These are phyloP conservation scores for Neogale vison DNA, from an alignment of 2,113 vertebrate species.

Conservation along the genomic window DNA sequence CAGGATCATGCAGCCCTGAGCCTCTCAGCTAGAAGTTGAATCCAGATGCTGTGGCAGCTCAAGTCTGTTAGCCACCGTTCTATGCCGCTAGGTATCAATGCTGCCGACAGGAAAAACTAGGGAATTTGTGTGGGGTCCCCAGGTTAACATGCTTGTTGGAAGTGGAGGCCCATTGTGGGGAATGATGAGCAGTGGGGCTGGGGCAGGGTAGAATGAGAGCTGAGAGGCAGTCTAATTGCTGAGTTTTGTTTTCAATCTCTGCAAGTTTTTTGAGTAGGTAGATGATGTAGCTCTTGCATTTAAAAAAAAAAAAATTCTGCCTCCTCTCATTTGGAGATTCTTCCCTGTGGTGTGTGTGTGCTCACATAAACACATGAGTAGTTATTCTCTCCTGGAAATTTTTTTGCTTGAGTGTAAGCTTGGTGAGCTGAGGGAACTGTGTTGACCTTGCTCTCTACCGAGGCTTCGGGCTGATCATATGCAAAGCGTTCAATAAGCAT, in stretches of 20 bases:
- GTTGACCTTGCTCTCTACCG: background rate
- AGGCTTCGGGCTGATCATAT: background rate
- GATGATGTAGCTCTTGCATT: background rate
- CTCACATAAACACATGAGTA: background rate
- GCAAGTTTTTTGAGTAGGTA: background rate
- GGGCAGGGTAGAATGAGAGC: background rate
- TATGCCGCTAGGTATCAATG: background rate
- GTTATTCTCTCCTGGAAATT: background rate
- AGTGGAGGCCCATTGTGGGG: background rate
- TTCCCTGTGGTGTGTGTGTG: background rate
- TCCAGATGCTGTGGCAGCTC: background rate
- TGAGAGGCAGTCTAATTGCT: background rate
- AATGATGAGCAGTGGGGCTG: background rate
- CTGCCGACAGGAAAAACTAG: background rate
- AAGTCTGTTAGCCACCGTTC: background rate
- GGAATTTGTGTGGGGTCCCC: background rate
- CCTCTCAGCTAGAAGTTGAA: background rate
- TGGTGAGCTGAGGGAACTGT: background rate
- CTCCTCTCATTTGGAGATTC: background rate
- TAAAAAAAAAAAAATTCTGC: background rate
- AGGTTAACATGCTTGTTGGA: background rate
- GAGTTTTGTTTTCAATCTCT: background rate
- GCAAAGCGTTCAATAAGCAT: background rate
- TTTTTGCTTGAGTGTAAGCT: background rate
- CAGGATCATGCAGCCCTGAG: background rate